Percentiles rank a stretch among this genome's conserved stretches.
Conservation (phyloP, 1,140 invertebrate genomes). For the Philopotamus ludificatus region DNA sequence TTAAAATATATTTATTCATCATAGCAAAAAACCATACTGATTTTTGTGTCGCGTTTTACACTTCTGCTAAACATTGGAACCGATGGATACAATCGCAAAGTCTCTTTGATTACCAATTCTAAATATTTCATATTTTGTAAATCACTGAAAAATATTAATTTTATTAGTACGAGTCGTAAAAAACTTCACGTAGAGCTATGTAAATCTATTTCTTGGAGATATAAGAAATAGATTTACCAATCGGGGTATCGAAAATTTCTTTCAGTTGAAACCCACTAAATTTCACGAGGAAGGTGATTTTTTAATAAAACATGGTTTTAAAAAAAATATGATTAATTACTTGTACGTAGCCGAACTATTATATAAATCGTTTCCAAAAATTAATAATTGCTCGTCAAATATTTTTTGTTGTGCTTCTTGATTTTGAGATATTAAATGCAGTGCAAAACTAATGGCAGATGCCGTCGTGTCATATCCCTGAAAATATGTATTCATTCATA, state of each 20-base stretch:
- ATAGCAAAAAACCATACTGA: conserved; percentile 41
- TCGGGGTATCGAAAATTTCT: too few relatives aligned
- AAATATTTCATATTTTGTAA: conserved; percentile 66
- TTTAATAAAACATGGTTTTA: not conserved
- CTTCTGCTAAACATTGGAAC: conserved; percentile 66
- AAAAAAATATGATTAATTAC: conserved; percentile 1
- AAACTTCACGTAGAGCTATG: not conserved
- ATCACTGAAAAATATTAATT: conserved; percentile 51
- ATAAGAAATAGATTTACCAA: not conserved
- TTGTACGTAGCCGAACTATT: conserved; percentile 1
- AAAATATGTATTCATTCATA: conserved; percentile 45
- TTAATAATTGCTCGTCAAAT: conserved; percentile 60
- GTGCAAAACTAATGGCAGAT: conserved; percentile 58
- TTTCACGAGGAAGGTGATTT: not conserved
- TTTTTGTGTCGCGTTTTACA: conserved; percentile 54
- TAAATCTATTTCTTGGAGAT: not conserved
- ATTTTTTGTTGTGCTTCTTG: conserved; percentile 63
- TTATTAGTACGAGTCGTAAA: not conserved
- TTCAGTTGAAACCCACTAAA: too few relatives aligned
- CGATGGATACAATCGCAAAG: conserved; percentile 64
- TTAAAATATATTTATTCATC: too few relatives aligned
- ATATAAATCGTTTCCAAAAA: conserved; percentile 52
- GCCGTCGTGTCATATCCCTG: conserved; percentile 73
- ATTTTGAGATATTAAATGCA: conserved; percentile 64
- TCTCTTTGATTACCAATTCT: conserved; percentile 66